Evolutionary conservation across 2,888 invertebrate genomes (phyloP).

Genomic region (Eustalomyia histrio): DNA sequence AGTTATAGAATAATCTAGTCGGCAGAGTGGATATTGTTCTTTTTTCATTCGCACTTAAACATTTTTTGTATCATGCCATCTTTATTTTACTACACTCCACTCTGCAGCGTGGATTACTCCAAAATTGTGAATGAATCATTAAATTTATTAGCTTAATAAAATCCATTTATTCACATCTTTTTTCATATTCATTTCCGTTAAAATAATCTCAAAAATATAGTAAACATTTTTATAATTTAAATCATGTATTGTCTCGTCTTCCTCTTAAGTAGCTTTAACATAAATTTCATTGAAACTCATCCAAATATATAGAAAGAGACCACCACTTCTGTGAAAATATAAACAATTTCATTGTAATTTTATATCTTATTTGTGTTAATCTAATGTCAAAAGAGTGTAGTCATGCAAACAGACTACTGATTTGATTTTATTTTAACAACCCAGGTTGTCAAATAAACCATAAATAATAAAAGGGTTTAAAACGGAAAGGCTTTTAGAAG

Average conservation of each 20-base stretch:
- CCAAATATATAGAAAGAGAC: background rate
- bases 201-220: background rate
- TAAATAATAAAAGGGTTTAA: constrained; percentile 45
- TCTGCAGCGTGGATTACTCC: too few species aligned
- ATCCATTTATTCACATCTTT: background rate
- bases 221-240: background rate
- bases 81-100: too few species aligned
- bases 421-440: constrained; percentile 28
- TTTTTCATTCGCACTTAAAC: too few species aligned
- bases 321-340: constrained; percentile 5
- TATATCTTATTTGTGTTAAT: constrained; percentile 24
- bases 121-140: too few species aligned
- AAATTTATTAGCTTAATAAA: too few species aligned
- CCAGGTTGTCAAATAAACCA: constrained; percentile 51
- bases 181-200: background rate
- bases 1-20: too few species aligned
- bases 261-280: background rate
- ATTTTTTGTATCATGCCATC: too few species aligned
- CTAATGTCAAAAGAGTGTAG: constrained; percentile 15
- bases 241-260: background rate
- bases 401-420: constrained; percentile 46
- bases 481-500: constrained; percentile 5
- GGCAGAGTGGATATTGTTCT: too few species aligned
- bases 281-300: background rate
- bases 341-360: constrained; percentile 14